Evolutionary conservation across 1,140 invertebrate genomes (phyloP).

Genomic region (Lucilia cuprina): DNA sequence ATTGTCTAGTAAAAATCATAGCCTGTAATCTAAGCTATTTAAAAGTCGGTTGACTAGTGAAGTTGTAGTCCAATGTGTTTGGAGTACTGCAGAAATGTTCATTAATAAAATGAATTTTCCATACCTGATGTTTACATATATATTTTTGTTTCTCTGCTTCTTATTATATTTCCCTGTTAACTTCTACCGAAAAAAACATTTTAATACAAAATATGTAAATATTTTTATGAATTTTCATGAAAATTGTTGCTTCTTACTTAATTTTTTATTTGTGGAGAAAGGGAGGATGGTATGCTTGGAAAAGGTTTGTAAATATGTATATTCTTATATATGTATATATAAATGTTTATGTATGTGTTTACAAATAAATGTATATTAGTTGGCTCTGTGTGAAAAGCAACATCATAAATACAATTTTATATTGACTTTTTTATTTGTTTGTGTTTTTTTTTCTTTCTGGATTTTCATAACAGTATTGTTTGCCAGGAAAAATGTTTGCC

Average conservation of each 20-base stretch:
- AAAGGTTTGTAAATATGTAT: neutral
- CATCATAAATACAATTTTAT: neutral
- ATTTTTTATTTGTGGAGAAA: too few species aligned
- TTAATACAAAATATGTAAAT: neutral
- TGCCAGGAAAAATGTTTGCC: neutral
- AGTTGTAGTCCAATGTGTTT: neutral
- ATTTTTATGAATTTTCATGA: neutral
- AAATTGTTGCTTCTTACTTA: slow-evolving; percentile 6
- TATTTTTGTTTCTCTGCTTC: neutral
- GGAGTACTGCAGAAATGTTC: neutral
- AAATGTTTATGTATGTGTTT: neutral
- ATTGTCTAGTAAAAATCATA: too few species aligned
- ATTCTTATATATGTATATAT: neutral
- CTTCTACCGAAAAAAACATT: neutral
- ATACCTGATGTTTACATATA: neutral
- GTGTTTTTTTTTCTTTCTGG: neutral
- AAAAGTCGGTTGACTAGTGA: too few species aligned
- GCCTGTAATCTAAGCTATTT: too few species aligned
- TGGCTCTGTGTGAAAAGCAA: neutral
- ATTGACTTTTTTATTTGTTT: neutral
- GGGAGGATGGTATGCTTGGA: too few species aligned
- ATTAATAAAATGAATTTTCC: neutral
- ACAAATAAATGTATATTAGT: neutral
- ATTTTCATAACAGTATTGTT: too few species aligned
- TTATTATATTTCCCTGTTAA: neutral